A percentile compares a stretch with the other conserved stretches of the same genome.
Evolutionary conservation across 1,140 invertebrate genomes (phyloP).

Genomic region (Formica exsecta): DNA sequence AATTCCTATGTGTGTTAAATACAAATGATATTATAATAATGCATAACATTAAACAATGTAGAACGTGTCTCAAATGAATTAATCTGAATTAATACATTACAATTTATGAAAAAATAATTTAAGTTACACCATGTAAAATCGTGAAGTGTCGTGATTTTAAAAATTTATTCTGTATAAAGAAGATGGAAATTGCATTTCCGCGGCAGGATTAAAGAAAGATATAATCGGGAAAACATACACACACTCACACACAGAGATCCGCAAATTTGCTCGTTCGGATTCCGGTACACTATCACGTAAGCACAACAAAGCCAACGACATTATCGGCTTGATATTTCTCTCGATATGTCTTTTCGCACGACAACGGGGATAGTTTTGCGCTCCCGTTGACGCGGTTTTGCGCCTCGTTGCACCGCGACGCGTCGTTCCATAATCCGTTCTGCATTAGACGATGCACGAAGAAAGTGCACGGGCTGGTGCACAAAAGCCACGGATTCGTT

Average conservation of each 20-base stretch:
- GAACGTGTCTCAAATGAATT: background rate
- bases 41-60: too few relatives aligned
- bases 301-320: slow-evolving; percentile 18
- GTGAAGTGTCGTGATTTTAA: too few relatives aligned
- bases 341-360: slow-evolving; percentile 26
- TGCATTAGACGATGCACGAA: slow-evolving; percentile 14
- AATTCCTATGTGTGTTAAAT: background rate
- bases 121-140: background rate
- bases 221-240: background rate
- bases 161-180: background rate
- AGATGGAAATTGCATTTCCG: slow-evolving; percentile 8
- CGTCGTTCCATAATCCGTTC: slow-evolving; percentile 27
- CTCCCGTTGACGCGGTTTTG: slow-evolving; percentile 22
- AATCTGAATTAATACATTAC: background rate
- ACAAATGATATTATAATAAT: background rate
- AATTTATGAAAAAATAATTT: slow-evolving; percentile 11
- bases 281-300: background rate
- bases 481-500: slow-evolving; percentile 27
- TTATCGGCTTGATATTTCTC: slow-evolving; percentile 19
- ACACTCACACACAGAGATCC: background rate
- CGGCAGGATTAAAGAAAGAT: slow-evolving; percentile 13
- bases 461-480: background rate
- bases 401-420: slow-evolving; percentile 18
- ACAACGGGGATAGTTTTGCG: slow-evolving; percentile 5
- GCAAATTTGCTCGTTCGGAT: slow-evolving; percentile 9